Percentiles rank a stretch among this genome's conserved stretches.
Evolutionary conservation across 2,113 vertebrate genomes (phyloP).

Genomic region (Petrocephalus zakoni): DNA sequence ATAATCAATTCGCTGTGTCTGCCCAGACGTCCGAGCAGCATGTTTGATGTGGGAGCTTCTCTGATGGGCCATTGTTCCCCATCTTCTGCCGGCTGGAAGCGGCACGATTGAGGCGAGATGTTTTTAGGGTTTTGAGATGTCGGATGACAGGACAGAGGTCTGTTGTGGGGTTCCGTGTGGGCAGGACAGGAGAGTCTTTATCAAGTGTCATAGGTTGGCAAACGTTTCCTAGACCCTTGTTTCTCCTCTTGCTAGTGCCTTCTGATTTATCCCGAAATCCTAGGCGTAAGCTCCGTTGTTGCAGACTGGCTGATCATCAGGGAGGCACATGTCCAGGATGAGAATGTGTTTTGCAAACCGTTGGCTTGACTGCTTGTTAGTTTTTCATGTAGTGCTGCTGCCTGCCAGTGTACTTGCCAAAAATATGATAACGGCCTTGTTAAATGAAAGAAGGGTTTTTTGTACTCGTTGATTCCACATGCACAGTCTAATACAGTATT

Average conservation of each 20-base stretch:
- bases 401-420: not conserved
- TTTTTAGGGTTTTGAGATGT: not conserved
- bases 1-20: not conserved
- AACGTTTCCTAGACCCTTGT: not conserved
- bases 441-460: not conserved
- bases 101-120: not conserved
- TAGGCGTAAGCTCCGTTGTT: not conserved
- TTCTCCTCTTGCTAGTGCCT: not conserved
- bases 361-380: not conserved
- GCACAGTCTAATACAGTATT: not conserved
- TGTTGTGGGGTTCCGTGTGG: not conserved
- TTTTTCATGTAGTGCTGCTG: not conserved
- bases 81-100: not conserved
- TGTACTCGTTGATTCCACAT: not conserved
- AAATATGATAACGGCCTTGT: not conserved
- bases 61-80: not conserved
- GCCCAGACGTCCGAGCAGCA: not conserved
- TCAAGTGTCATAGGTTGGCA: not conserved
- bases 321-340: not conserved
- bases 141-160: not conserved
- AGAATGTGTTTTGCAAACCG: constrained; percentile 2
- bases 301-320: not conserved
- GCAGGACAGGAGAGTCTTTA: not conserved
- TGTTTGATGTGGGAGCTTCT: not conserved
- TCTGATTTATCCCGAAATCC: not conserved